phyloP scores from a whole-genome alignment of 1,140 invertebrate species.

The Orchesella cincta region DNA sequence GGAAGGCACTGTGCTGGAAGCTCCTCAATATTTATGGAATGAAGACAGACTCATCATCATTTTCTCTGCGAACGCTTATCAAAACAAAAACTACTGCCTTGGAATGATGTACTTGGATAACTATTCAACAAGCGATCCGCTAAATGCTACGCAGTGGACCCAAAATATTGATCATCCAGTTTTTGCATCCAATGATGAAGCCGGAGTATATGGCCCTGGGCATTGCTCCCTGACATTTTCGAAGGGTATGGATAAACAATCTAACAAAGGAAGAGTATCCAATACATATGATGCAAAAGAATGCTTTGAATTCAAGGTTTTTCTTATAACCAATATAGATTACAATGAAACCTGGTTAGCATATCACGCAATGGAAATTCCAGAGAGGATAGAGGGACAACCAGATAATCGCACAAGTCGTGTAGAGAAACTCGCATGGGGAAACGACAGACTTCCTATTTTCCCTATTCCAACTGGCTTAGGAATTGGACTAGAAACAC shows the following conservation, averaged over 20 bases:
- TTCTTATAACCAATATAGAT: constrained; percentile 36
- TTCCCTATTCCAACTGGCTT: constrained; percentile 43
- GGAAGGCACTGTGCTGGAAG: constrained; percentile 41
- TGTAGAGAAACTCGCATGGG: constrained; percentile 41
- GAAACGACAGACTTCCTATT: constrained; percentile 39
- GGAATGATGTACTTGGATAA: constrained; percentile 48
- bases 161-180: constrained; percentile 35
- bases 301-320: not conserved
- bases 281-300: not conserved
- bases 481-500: constrained; percentile 23
- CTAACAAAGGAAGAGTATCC: not conserved
- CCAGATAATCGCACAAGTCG: constrained; percentile 36
- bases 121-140: constrained; percentile 37
- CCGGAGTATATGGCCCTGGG: constrained; percentile 44
- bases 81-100: constrained; percentile 44
- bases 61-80: constrained; percentile 44
- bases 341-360: constrained; percentile 28
- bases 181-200: constrained; percentile 44
- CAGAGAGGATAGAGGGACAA: constrained; percentile 9
- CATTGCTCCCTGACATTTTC: constrained; percentile 48
- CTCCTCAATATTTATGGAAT: constrained; percentile 39
- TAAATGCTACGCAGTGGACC: constrained; percentile 43
- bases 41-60: constrained; percentile 41
- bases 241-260: constrained; percentile 18
- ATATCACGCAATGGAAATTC: constrained; percentile 42